phyloP scores from a whole-genome alignment of 2,888 invertebrate species.

The Scaptomyza flava region DNA sequence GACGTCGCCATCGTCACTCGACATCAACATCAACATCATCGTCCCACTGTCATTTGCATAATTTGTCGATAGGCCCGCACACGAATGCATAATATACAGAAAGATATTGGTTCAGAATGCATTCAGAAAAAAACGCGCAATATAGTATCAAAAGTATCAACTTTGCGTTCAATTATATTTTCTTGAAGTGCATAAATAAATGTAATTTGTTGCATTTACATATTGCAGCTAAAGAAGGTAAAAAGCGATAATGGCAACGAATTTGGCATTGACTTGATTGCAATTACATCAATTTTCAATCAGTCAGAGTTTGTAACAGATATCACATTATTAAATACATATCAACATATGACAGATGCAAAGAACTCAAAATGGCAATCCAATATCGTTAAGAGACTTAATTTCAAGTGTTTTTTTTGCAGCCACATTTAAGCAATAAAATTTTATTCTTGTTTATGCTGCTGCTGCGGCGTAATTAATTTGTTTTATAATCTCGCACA shows the following conservation, averaged over 20 bases:
- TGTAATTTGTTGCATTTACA: conserved; percentile 27
- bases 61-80: conserved; percentile 65
- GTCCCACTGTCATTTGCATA: conserved; percentile 74
- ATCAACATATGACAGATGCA: conserved; percentile 9
- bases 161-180: neutral
- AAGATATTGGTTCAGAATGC: conserved; percentile 35
- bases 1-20: conserved; percentile 39
- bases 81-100: conserved; percentile 51
- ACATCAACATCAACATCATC: neutral
- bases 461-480: conserved; percentile 1
- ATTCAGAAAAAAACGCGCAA: neutral
- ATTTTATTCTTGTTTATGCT: conserved; percentile 12
- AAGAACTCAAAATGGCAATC: conserved; percentile 7
- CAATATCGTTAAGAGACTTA: conserved; percentile 1
- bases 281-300: conserved; percentile 62
- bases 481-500: conserved; percentile 19
- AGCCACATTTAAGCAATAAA: conserved; percentile 15
- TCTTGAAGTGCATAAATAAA: conserved; percentile 47
- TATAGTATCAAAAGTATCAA: too few relatives aligned
- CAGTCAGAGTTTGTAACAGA: conserved; percentile 24
- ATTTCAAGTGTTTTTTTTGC: conserved; percentile 46
- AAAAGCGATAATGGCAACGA: conserved; percentile 57
- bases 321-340: conserved; percentile 24
- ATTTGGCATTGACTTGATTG: conserved; percentile 69
- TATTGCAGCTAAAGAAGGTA: conserved; percentile 37